Conservation (phyloP, 2,797 vertebrate genomes). For the Fratercula arctica region DNA sequence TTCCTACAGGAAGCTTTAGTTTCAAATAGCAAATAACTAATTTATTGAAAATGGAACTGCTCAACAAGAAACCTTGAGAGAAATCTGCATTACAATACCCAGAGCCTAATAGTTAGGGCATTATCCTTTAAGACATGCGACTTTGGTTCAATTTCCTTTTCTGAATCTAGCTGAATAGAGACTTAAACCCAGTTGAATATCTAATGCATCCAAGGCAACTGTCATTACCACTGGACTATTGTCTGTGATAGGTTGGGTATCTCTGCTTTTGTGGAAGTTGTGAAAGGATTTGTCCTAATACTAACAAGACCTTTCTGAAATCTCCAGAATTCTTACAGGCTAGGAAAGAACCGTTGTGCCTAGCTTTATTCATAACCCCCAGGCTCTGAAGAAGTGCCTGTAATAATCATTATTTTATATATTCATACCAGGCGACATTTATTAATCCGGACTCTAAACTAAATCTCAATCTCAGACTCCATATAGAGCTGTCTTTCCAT, state of each 20-base stretch:
- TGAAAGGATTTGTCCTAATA: constrained; percentile 68
- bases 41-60: constrained; percentile 31
- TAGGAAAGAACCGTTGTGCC: constrained; percentile 37
- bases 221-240: constrained; percentile 55
- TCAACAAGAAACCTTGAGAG: constrained; percentile 17
- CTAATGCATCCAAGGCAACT: constrained; percentile 70
- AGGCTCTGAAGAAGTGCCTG: constrained; percentile 32
- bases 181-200: constrained; percentile 62
- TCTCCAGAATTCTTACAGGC: constrained; percentile 33
- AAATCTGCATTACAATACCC: constrained; percentile 67
- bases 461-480: constrained; percentile 6
- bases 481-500: constrained; percentile 19
- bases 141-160: constrained; percentile 61
- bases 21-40: constrained; percentile 22
- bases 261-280: constrained; percentile 60
- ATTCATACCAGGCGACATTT: constrained; percentile 16
- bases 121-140: constrained; percentile 57
- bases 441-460: constrained; percentile 38
- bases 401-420: constrained; percentile 54
- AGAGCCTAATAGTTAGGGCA: constrained; percentile 29
- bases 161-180: constrained; percentile 64
- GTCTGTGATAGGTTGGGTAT: constrained; percentile 45
- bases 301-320: constrained; percentile 56
- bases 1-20: background rate
- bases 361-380: constrained; percentile 2